Evolutionary conservation across 1,140 invertebrate genomes (phyloP).

Genomic region (Pissodes strobi): DNA sequence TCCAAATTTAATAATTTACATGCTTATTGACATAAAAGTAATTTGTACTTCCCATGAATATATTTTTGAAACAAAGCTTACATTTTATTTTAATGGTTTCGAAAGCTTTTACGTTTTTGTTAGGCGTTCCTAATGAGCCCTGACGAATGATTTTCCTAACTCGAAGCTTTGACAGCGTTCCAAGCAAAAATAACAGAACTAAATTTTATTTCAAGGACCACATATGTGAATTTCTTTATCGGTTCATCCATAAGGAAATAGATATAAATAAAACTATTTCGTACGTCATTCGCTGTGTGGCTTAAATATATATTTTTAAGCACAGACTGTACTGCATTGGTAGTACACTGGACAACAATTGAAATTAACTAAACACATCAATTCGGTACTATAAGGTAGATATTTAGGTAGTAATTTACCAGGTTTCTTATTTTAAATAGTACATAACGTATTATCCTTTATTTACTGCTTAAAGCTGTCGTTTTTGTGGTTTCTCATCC

Average conservation of each 20-base stretch:
- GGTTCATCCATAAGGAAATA: constrained; percentile 18
- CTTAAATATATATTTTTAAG: neutral
- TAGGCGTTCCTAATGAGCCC: constrained; percentile 3
- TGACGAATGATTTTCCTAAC: constrained; percentile 19
- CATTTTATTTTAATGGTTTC: constrained; percentile 9
- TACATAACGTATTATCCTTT: no score
- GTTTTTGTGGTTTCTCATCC: no score
- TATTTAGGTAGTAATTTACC: no score
- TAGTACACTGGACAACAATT: neutral
- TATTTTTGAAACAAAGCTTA: no score
- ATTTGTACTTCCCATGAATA: no score
- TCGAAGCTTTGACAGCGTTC: constrained; percentile 16
- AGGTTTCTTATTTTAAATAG: no score
- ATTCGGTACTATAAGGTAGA: no score
- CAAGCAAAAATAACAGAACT: constrained; percentile 20
- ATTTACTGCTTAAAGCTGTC: no score
- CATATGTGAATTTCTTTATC: constrained; percentile 13
- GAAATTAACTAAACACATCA: no score
- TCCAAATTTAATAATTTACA: no score
- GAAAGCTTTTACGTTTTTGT: no score
- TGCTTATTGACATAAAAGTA: no score
- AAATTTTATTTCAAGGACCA: constrained; percentile 20
- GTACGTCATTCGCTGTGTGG: neutral
- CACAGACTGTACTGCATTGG: neutral
- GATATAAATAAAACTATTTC: constrained; percentile 12